Evolutionary conservation across 2,888 invertebrate genomes (phyloP).

Genomic region (Dicroscelio sp.): DNA sequence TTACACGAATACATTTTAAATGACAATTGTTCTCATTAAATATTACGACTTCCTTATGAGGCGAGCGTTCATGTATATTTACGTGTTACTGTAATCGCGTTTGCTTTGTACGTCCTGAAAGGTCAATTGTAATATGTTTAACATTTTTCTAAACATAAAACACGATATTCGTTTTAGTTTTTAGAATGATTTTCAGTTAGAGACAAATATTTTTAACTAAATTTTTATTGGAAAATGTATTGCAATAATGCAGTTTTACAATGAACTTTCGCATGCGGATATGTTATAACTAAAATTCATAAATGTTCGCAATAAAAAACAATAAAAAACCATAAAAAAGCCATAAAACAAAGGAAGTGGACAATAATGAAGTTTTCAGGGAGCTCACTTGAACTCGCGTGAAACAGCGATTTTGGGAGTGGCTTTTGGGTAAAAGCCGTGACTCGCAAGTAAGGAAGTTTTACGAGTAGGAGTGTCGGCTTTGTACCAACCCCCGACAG

Average conservation of each 20-base stretch:
- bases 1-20: slow-evolving; percentile 71
- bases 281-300: too few relatives aligned
- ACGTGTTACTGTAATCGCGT: not conserved
- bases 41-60: slow-evolving; percentile 55
- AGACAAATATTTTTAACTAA: too few relatives aligned
- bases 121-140: not conserved
- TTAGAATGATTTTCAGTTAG: too few relatives aligned
- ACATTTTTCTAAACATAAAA: too few relatives aligned
- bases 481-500: slow-evolving; percentile 72
- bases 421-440: slow-evolving; percentile 67
- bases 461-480: slow-evolving; percentile 75
- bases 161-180: too few relatives aligned
- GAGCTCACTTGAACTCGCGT: slow-evolving; percentile 49
- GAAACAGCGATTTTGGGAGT: slow-evolving; percentile 70
- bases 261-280: too few relatives aligned
- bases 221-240: too few relatives aligned
- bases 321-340: too few relatives aligned
- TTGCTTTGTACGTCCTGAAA: not conserved
- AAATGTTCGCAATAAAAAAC: too few relatives aligned
- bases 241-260: too few relatives aligned
- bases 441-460: slow-evolving; percentile 75
- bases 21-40: slow-evolving; percentile 75
- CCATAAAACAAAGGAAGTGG: slow-evolving; percentile 24
- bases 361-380: slow-evolving; percentile 70
- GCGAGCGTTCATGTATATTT: slow-evolving; percentile 51